phyloP scores from a whole-genome alignment of 2,113 vertebrate species.

The Callaeas wilsoni region DNA sequence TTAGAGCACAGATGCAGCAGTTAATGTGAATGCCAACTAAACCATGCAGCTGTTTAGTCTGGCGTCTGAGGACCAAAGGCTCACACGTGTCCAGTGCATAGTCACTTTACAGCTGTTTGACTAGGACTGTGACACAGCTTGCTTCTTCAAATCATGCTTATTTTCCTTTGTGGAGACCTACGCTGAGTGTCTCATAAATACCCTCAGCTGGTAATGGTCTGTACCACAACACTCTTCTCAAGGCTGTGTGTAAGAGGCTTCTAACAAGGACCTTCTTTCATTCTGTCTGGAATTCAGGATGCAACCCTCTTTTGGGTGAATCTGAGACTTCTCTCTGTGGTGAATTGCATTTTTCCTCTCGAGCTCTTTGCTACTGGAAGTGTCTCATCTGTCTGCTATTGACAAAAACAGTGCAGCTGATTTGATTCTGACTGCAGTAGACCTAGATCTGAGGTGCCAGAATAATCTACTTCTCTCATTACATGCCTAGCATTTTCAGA shows the following conservation, averaged over 20 bases:
- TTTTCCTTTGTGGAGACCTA: background rate
- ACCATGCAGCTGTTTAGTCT: background rate
- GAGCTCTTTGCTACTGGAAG: background rate
- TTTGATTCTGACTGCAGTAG: background rate
- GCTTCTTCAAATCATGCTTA: background rate
- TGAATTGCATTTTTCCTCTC: background rate
- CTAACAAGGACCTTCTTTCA: background rate
- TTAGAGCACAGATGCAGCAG: background rate
- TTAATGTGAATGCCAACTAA: background rate
- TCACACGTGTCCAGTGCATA: background rate
- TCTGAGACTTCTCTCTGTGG: background rate
- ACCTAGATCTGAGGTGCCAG: background rate
- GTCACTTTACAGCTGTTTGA: background rate
- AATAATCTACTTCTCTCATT: background rate
- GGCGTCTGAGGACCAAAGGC: background rate
- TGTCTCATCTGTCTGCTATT: conserved; percentile 8
- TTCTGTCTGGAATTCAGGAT: background rate
- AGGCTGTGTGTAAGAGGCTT: background rate
- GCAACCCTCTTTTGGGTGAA: background rate
- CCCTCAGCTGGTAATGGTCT: background rate
- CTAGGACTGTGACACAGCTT: background rate
- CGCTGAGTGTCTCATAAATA: background rate
- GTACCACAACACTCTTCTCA: background rate
- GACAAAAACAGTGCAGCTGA: background rate
- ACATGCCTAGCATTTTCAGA: background rate